phyloP scores from a whole-genome alignment of 2,797 vertebrate species.

The Micropoecilia bifurca region DNA sequence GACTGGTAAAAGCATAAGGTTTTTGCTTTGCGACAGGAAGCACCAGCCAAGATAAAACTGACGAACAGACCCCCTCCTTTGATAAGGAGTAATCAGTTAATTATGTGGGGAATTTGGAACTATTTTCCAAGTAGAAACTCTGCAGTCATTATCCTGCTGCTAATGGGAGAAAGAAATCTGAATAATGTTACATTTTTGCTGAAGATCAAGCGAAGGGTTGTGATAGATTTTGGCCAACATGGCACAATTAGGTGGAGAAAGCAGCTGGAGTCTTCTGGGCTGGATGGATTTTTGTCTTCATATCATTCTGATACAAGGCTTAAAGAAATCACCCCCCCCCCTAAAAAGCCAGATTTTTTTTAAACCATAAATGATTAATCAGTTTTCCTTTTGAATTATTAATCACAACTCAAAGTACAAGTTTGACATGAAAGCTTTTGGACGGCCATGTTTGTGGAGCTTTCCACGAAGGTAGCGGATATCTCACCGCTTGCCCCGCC shows the following conservation, averaged over 20 bases:
- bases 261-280: conserved; percentile 61
- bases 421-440: conserved; percentile 35
- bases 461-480: neutral
- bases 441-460: neutral
- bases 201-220: conserved; percentile 24
- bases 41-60: conserved; percentile 68
- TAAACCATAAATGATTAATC: conserved; percentile 54
- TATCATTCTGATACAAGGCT: neutral
- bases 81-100: conserved; percentile 55
- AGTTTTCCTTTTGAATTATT: conserved; percentile 54
- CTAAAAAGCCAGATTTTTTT: neutral
- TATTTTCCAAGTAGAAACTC: conserved; percentile 34
- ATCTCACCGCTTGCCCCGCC: conserved; percentile 91
- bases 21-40: conserved; percentile 58
- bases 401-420: conserved; percentile 27
- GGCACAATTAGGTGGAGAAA: conserved; percentile 49
- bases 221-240: conserved; percentile 48
- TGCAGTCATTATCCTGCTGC: conserved; percentile 46
- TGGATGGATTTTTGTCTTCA: conserved; percentile 12
- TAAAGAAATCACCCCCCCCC: neutral
- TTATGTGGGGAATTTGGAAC: conserved; percentile 57
- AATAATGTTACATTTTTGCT: conserved; percentile 41
- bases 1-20: conserved; percentile 37
- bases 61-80: conserved; percentile 40
- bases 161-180: conserved; percentile 46